Base-by-base conservation (phyloP, 2,113 vertebrate species). In the Garra rufa region DNA sequence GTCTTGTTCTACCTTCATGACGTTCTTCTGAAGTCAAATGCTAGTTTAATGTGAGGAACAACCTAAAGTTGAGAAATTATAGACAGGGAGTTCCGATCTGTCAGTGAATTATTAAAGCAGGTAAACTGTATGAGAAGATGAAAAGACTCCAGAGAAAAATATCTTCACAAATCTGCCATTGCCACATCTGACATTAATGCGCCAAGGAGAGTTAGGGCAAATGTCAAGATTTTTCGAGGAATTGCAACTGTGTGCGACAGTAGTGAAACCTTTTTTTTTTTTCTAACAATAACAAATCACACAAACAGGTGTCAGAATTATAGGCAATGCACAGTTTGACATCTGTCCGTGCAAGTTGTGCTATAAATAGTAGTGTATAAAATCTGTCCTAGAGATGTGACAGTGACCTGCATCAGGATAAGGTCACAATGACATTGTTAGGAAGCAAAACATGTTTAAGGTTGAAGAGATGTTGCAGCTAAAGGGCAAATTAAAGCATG, bases 361-460 rank as follows among this genome's bases (percentile, higher is more conserved):
- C 65, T 69, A 69, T 69, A 38, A 69, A 67, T 67, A 67, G 30
- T 7, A 10, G 65, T 38, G 17, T 38, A 38, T 34, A 67, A 9
- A 71, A 24, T 73, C 70, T 15, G 70, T 73, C n/a, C 11, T 7
- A 14, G 34, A 44, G 11, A 73, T 46, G 6, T 63, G 41, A 63
- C 28, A 83, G 38, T 73, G 52, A n/a, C 69, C 70, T 44, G 61
- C 34, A 38, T 38, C 65, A 15, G 19, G 10, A 76, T n/a, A n/a
- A 4, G 30, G 21, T 67, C 30, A 44, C 8, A 15, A 1, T 67
- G n/a, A 24, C 83, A 46, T 26, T 65, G 61, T 26, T 67, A 48
- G 57, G 48, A 17, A 44, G 59, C 73, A 55, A 43, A 48, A 65
- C 7, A 34, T 52, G 28, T 77, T 69, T 84, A 76, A 84, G 74